A percentile compares a stretch with the other conserved stretches of the same genome.
Evolutionary conservation across 2,888 invertebrate species (phyloP).

Genomic region (Rhodophaea formosa): DNA sequence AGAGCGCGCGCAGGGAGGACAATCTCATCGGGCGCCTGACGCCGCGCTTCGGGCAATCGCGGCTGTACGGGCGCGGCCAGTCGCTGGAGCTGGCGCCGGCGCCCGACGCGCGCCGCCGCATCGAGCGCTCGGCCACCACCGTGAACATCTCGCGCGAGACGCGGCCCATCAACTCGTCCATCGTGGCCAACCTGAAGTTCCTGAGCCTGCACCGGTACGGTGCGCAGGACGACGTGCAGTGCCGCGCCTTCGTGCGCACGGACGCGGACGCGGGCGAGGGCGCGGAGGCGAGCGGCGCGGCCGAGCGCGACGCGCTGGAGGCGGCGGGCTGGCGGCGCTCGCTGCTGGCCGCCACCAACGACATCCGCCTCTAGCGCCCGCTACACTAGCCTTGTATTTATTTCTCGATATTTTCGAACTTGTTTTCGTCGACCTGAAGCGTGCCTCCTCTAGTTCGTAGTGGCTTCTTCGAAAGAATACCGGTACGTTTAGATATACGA

Average conservation of each 20-base stretch:
- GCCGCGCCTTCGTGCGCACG: slow-evolving; percentile 44
- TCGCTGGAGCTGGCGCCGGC: slow-evolving; percentile 62
- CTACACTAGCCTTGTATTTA: slow-evolving; percentile 51
- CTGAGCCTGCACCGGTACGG: slow-evolving; percentile 73
- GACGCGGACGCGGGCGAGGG: slow-evolving; percentile 31
- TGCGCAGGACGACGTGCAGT: slow-evolving; percentile 52
- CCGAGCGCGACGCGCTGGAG: slow-evolving; percentile 26
- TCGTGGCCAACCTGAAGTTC: slow-evolving; percentile 69
- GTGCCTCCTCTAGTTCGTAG: slow-evolving; percentile 66
- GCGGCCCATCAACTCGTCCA: slow-evolving; percentile 64
- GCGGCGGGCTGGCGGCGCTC: slow-evolving; percentile 36
- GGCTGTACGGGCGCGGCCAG: slow-evolving; percentile 66
- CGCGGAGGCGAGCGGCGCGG: slow-evolving; percentile 22
- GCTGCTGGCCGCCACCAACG: slow-evolving; percentile 54
- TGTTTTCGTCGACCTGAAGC: slow-evolving; percentile 67
- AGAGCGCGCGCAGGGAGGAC: slow-evolving; percentile 57
- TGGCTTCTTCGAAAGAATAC: slow-evolving; percentile 48
- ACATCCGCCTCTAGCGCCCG: slow-evolving; percentile 57
- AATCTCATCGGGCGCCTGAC: slow-evolving; percentile 70
- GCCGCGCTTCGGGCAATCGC: slow-evolving; percentile 72
- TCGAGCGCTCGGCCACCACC: slow-evolving; percentile 70
- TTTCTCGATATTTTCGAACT: slow-evolving; percentile 63
- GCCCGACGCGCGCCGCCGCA: slow-evolving; percentile 45
- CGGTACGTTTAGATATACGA: slow-evolving; percentile 50
- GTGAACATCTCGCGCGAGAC: slow-evolving; percentile 54